Percentiles rank a stretch among this genome's conserved stretches.
Evolutionary conservation across 2,888 invertebrate genomes (phyloP).

Genomic region (Heteromurus nitidus): DNA sequence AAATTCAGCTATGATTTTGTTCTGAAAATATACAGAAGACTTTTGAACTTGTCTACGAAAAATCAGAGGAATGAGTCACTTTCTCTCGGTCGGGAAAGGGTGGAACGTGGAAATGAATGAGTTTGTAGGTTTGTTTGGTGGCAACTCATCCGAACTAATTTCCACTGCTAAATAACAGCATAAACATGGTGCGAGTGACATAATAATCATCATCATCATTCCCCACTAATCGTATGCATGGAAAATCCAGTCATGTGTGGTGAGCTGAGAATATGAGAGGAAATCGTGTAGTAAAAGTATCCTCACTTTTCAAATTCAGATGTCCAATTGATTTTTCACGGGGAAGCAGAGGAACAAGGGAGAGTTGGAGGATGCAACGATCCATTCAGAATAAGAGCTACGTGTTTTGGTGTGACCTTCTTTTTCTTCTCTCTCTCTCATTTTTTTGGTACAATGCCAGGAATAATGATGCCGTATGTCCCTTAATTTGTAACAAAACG

Average conservation of each 20-base stretch:
- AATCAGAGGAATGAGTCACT: too few species aligned
- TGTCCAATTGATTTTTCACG: constrained; percentile 32
- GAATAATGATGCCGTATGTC: constrained; percentile 16
- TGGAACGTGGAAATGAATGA: too few species aligned
- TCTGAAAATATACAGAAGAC: too few species aligned
- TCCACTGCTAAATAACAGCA: background rate
- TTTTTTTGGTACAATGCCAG: background rate
- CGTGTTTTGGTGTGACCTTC: constrained; percentile 12
- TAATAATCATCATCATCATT: too few species aligned
- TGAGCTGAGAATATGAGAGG: constrained; percentile 14
- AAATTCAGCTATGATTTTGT: too few species aligned
- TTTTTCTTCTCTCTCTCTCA: too few species aligned
- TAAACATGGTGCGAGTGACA: background rate
- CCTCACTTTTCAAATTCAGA: too few species aligned
- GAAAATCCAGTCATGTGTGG: constrained; percentile 33
- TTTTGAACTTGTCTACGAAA: too few species aligned
- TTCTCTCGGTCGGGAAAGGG: too few species aligned
- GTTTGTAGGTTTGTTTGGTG: background rate
- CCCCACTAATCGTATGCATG: constrained; percentile 8
- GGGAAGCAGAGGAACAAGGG: background rate
- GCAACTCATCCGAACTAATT: background rate
- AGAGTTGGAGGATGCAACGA: background rate
- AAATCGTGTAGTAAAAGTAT: too few species aligned
- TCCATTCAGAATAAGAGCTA: background rate
- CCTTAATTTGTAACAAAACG: constrained; percentile 16